phyloP scores from a whole-genome alignment of 2,888 invertebrate genomes.

The Adineta ricciae region DNA sequence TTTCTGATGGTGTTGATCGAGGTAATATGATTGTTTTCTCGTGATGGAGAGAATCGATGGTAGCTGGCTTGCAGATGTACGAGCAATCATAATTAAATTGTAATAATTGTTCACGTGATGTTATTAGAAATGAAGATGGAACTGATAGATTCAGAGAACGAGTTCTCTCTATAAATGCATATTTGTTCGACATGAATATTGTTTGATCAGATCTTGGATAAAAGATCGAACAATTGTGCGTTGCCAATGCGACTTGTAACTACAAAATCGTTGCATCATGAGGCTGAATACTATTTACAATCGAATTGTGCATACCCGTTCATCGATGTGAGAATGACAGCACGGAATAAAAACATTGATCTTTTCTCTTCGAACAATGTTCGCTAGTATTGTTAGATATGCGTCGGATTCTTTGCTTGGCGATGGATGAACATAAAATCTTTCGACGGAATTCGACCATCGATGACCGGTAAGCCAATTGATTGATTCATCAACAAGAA shows the following conservation, averaged over 20 bases:
- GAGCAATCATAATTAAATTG: background rate
- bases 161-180: background rate
- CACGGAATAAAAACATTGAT: background rate
- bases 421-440: background rate
- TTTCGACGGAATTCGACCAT: background rate
- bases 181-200: background rate
- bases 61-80: background rate
- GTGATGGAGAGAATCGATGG: background rate
- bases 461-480: background rate
- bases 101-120: background rate
- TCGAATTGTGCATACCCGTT: background rate
- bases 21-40: background rate
- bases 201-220: background rate
- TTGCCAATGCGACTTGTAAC: background rate
- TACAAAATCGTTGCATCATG: background rate
- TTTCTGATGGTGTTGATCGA: background rate
- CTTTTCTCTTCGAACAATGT: background rate
- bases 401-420: background rate
- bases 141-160: background rate
- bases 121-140: background rate
- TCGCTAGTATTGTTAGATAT: background rate
- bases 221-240: background rate
- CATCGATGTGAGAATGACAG: background rate
- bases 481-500: background rate
- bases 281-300: too few relatives aligned